Percentiles rank a stretch among this genome's conserved stretches.
Conservation (phyloP, 2,888 invertebrate species). For the Leptodirus hochenwartii region DNA sequence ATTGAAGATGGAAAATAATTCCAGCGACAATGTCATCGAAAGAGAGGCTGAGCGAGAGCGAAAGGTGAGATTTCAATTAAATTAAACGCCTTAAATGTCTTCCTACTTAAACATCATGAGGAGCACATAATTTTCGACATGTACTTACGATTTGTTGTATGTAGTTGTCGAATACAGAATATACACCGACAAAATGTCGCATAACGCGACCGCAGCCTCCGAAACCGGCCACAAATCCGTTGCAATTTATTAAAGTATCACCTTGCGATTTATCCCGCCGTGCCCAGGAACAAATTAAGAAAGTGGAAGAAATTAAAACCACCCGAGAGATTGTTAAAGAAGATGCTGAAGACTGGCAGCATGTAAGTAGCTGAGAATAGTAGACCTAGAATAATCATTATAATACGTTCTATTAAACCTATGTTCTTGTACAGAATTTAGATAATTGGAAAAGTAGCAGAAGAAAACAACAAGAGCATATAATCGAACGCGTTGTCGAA, state of each 20-base stretch:
- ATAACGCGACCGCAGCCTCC: slow-evolving; percentile 57
- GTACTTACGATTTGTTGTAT: no score
- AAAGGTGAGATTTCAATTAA: no score
- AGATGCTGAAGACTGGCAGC: slow-evolving; percentile 83
- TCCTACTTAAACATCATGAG: no score
- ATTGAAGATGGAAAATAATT: no score
- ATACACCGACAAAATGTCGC: slow-evolving; percentile 29
- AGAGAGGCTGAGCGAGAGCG: no score
- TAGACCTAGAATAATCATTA: slow-evolving; percentile 9
- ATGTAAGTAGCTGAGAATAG: slow-evolving; percentile 41
- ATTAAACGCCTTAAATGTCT: no score
- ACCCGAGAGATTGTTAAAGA: slow-evolving; percentile 55
- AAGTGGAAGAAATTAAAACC: slow-evolving; percentile 70
- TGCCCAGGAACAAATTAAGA: slow-evolving; percentile 68
- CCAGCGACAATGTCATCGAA: no score
- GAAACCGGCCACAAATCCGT: slow-evolving; percentile 70
- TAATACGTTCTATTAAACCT: slow-evolving; percentile 3
- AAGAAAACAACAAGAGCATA: slow-evolving; percentile 81
- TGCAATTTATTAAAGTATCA: slow-evolving; percentile 78
- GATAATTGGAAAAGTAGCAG: slow-evolving; percentile 89
- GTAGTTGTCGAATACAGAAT: slow-evolving; percentile 26
- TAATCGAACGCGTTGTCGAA: slow-evolving; percentile 77
- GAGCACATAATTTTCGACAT: no score
- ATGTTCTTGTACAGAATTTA: slow-evolving; percentile 48
- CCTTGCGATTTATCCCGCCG: slow-evolving; percentile 74